These are phyloP conservation scores for Coenonympha arcania DNA, from an alignment of 2,888 invertebrate species.

Conservation along the genomic window DNA sequence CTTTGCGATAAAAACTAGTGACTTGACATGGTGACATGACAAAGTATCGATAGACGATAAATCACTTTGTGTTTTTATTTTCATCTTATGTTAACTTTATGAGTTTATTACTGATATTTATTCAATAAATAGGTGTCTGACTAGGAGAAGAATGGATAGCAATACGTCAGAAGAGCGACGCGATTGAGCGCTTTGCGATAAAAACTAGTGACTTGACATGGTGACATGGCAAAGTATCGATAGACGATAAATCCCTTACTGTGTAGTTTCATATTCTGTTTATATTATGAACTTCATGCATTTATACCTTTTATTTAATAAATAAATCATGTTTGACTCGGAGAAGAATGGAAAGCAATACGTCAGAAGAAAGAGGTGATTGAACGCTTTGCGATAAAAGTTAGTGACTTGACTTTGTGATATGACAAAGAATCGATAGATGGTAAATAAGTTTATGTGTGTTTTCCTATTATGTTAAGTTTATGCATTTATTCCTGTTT, in stretches of 20 bases:
- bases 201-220: constrained; percentile 41
- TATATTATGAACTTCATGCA: too few species aligned
- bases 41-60: not conserved
- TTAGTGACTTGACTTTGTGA: constrained; percentile 36
- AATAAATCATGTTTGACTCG: too few species aligned
- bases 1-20: constrained; percentile 46
- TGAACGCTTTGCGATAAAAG: constrained; percentile 49
- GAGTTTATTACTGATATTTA: too few species aligned
- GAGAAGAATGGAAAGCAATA: constrained; percentile 63
- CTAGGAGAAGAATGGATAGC: constrained; percentile 56
- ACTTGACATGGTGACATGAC: constrained; percentile 6
- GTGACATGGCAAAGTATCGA: not conserved
- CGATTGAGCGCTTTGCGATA: constrained; percentile 54
- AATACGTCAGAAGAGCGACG: constrained; percentile 56
- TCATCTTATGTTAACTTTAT: too few species aligned
- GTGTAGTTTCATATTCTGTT: too few species aligned
- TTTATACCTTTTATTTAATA: too few species aligned
- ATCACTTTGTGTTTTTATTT: too few species aligned
- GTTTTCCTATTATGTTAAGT: too few species aligned
- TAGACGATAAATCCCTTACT: too few species aligned
- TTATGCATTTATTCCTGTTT: too few species aligned
- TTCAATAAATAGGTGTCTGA: constrained; percentile 59
- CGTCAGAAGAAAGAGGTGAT: constrained; percentile 53
- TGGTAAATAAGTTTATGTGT: too few species aligned
- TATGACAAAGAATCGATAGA: not conserved